Conservation (phyloP, 2,888 invertebrate genomes). For the Oscheius myriophilus region DNA sequence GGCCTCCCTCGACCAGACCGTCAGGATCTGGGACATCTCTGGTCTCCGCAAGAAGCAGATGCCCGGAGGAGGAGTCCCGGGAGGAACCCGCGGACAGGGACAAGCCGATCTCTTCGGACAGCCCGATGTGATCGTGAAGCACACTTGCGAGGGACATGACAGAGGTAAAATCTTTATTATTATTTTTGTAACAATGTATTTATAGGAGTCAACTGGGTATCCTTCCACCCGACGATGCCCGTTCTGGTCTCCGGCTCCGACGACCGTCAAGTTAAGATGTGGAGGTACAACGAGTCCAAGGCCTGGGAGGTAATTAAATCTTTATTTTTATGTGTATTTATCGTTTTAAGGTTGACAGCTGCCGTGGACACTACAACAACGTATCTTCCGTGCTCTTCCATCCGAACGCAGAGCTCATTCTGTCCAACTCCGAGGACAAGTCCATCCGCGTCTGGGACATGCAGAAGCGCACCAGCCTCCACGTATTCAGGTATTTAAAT, state of each 20-base stretch:
- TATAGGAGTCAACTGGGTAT: constrained; percentile 94
- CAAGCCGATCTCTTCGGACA: constrained; percentile 92
- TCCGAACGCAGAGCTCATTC: constrained; percentile 90
- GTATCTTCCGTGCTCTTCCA: constrained; percentile 97
- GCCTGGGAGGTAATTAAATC: constrained; percentile 83
- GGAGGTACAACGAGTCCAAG: constrained; percentile 80
- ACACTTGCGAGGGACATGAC: constrained; percentile 81
- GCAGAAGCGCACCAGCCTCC: constrained; percentile 89
- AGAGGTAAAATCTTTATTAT: constrained; percentile 73
- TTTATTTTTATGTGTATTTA: not conserved
- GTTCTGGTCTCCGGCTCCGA: constrained; percentile 97
- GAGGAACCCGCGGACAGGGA: constrained; percentile 32
- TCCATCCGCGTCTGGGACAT: constrained; percentile 98
- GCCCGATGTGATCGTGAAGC: constrained; percentile 71
- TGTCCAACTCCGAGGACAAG: constrained; percentile 97
- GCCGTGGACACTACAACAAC: constrained; percentile 99
- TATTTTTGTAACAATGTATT: not conserved
- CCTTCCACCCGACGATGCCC: constrained; percentile 92
- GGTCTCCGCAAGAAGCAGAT: constrained; percentile 85
- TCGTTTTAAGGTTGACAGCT: constrained; percentile 83
- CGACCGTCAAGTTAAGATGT: constrained; percentile 94
- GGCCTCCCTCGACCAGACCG: constrained; percentile 96
- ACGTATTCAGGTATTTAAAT: constrained; percentile 80
- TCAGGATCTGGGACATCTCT: constrained; percentile 96
- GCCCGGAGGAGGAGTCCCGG: constrained; percentile 85